A percentile compares a stretch with the other conserved stretches of the same genome.
Evolutionary conservation across 2,797 vertebrate species (phyloP).

Genomic region (Falco naumanni): DNA sequence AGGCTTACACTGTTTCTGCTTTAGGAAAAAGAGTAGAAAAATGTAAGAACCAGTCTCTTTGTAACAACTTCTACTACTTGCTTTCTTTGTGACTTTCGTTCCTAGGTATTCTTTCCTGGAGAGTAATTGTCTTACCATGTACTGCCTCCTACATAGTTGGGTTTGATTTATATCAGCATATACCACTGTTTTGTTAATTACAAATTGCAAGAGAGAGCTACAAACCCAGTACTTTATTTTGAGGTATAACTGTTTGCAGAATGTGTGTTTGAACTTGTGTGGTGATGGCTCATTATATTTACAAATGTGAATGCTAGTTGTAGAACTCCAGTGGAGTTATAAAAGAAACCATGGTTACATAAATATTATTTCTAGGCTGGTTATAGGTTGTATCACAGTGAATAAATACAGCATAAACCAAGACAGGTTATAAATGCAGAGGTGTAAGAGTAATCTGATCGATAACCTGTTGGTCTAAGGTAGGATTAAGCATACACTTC

Average conservation of each 20-base stretch:
- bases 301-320: not conserved
- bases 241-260: not conserved
- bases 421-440: not conserved
- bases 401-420: not conserved
- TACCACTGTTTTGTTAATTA: not conserved
- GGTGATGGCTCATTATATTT: not conserved
- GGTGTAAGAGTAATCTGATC: not conserved
- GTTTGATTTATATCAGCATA: not conserved
- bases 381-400: not conserved
- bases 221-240: not conserved
- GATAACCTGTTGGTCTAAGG: not conserved
- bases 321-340: not conserved
- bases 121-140: not conserved
- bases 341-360: not conserved
- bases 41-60: not conserved
- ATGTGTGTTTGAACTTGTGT: not conserved
- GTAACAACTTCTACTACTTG: not conserved
- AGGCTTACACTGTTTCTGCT: not conserved
- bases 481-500: not conserved
- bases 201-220: not conserved
- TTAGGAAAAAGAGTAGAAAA: not conserved
- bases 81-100: not conserved
- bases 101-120: not conserved
- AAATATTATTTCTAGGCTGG: not conserved
- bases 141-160: not conserved